Base-by-base conservation (phyloP, 2,888 invertebrate species). In the Scaptomyza flava region DNA sequence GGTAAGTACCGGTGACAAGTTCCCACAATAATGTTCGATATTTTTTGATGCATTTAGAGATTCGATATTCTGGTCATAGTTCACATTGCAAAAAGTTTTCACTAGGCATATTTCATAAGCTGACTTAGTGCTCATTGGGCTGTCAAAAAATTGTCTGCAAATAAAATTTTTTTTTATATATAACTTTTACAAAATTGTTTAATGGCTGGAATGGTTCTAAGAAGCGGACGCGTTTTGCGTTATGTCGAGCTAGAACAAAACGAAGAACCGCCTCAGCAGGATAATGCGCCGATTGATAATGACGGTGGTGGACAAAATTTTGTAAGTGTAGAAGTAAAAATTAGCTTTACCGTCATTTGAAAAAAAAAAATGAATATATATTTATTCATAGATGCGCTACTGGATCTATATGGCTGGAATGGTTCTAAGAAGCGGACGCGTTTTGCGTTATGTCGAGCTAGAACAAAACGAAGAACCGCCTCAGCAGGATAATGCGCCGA, bases 1-100 rank as follows among this genome's bases (percentile, higher is more conserved):
- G 91, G 89, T 88, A 56, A 56, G 70, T 23, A 23, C 23, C 3
- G 4, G 23, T 4, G 23, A 4, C 1, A 4, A 3, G 23, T 23
- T 23, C 6, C 27, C 27, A 27, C 12, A 0, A 11, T 38, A 4
- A 17, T 38, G n/a, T 36, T 2, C 2, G n/a, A n/a, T 36, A 36
- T n/a, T 5, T 36, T 1, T n/a, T 36, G n/a, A n/a, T 36, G 36
- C 6, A 6, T 36, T 36, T 36, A 4, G 4, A 23, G 23, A 23
- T 11, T 9, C 9, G 9, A 33, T 33, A 11, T 9, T 11, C 9
- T 33, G 11, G 9, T 33, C 11, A 3, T 11, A 33, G 33, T 33
- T 33, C 11, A 33, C 11, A 33, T 27, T 27, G 27, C 5, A 27
- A 27, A 27, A 27, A 27, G 6, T 27, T 27, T 27, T 27, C 27